Evolutionary conservation across 2,113 vertebrate genomes (phyloP).

Genomic region (Numenius arquata): DNA sequence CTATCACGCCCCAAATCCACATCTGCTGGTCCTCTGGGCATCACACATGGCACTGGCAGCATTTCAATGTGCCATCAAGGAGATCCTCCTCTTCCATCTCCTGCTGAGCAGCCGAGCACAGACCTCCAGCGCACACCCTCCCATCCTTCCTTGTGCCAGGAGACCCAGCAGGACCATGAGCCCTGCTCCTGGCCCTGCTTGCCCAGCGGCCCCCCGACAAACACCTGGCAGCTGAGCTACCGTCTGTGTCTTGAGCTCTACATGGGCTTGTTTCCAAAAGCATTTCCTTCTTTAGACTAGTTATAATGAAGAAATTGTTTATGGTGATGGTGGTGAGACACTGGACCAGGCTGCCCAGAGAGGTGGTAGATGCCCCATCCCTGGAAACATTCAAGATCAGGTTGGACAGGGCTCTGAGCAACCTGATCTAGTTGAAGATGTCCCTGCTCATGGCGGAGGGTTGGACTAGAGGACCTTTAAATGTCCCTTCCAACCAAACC

Average conservation of each 20-base stretch:
- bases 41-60: not conserved
- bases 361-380: not conserved
- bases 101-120: not conserved
- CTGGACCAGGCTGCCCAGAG: not conserved
- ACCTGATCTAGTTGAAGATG: not conserved
- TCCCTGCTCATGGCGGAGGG: not conserved
- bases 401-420: not conserved
- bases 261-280: not conserved
- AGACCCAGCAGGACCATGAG: not conserved
- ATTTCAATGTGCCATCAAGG: not conserved
- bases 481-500: not conserved
- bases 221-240: not conserved
- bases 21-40: not conserved
- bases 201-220: too few relatives aligned
- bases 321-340: not conserved
- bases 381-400: not conserved
- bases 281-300: not conserved
- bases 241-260: not conserved
- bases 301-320: not conserved
- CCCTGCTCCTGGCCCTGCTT: not conserved
- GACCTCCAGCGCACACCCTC: not conserved
- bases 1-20: not conserved
- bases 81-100: not conserved
- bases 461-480: not conserved
- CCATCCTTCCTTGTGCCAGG: not conserved